phyloP scores from a whole-genome alignment of 2,113 vertebrate species.

The Lasiurus borealis region DNA sequence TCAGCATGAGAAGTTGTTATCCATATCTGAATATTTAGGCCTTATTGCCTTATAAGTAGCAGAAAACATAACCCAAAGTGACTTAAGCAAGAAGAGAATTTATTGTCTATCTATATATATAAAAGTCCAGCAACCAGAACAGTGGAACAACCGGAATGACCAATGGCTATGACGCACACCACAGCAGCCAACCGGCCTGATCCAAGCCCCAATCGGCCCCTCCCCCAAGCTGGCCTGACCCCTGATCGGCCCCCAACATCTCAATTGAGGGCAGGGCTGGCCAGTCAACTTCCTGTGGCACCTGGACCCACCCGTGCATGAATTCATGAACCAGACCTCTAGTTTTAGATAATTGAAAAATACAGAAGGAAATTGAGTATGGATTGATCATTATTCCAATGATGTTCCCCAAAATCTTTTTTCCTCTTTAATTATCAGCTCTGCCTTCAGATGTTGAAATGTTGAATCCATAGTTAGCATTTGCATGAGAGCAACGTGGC shows the following conservation, averaged over 20 bases:
- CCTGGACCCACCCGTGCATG: too few species aligned
- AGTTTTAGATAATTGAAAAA: not conserved
- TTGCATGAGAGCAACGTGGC: not conserved
- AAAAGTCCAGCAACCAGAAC: too few species aligned
- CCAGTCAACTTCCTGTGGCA: too few species aligned
- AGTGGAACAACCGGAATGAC: too few species aligned
- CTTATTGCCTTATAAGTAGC: not conserved
- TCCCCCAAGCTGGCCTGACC: too few species aligned
- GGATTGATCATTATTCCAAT: not conserved
- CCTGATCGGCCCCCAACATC: too few species aligned
- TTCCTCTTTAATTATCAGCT: not conserved
- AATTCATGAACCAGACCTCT: too few species aligned
- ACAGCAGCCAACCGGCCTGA: too few species aligned
- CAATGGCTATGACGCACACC: too few species aligned
- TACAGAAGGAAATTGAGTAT: not conserved
- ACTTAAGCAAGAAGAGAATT: not conserved
- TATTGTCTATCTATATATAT: not conserved
- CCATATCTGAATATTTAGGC: not conserved
- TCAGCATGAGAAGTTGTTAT: not conserved
- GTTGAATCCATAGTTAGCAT: not conserved
- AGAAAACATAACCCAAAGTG: not conserved
- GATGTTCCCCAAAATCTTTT: not conserved
- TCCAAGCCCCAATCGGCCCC: too few species aligned
- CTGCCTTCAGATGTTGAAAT: not conserved
- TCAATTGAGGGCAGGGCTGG: too few species aligned